Evolutionary conservation across 2,888 invertebrate genomes (phyloP).

Genomic region (Pachliopta kotzebuea): DNA sequence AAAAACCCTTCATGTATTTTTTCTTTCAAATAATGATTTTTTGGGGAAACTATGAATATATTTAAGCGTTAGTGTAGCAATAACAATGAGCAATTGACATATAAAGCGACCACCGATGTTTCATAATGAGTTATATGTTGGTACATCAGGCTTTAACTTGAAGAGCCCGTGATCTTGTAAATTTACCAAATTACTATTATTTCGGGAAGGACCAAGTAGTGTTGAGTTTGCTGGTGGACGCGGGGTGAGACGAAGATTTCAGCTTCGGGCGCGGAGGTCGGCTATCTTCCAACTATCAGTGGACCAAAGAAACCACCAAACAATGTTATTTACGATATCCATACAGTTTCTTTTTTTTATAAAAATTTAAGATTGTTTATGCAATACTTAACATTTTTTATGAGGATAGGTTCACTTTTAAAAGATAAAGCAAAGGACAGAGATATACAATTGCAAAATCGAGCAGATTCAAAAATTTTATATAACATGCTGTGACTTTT

Average conservation of each 20-base stretch:
- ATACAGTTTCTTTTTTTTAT: too few relatives aligned
- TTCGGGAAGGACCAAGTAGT: constrained; percentile 25
- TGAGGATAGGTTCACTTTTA: too few relatives aligned
- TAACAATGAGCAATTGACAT: background rate
- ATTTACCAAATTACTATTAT: constrained; percentile 24
- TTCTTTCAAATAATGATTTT: too few relatives aligned
- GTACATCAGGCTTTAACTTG: background rate
- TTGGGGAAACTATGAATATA: too few relatives aligned
- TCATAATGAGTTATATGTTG: constrained; percentile 2
- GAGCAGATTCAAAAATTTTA: too few relatives aligned
- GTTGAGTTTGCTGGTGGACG: constrained; percentile 10
- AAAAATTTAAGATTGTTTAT: too few relatives aligned
- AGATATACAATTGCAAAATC: too few relatives aligned
- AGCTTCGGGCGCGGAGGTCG: constrained; percentile 9
- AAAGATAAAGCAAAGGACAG: too few relatives aligned
- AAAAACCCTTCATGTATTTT: too few relatives aligned
- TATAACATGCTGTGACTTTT: too few relatives aligned
- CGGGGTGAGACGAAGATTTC: constrained; percentile 4
- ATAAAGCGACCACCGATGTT: background rate
- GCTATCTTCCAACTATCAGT: constrained; percentile 16
- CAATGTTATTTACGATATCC: constrained; percentile 5
- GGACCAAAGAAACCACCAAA: constrained; percentile 17
- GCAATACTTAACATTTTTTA: too few relatives aligned
- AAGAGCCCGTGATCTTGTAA: constrained; percentile 11
- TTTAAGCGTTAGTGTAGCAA: background rate